Base-by-base conservation (phyloP, 2,113 vertebrate genomes). In the Perccottus glenii region DNA sequence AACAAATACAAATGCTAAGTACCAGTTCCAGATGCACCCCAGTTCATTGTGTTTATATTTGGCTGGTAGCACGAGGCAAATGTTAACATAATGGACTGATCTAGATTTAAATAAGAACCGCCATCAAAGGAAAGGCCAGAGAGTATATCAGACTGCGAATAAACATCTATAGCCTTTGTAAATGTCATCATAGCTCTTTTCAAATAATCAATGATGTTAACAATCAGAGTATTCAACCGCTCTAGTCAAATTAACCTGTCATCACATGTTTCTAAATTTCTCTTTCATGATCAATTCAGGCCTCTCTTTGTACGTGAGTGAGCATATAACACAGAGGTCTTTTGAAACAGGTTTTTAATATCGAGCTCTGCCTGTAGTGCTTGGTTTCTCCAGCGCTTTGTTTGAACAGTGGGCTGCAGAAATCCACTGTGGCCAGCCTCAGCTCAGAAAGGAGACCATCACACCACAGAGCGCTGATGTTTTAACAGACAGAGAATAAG, bases 301-400 rank as follows among this genome's bases (percentile, higher is more conserved):
- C 4, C 0, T 57, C 16, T 47, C 14, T 47, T 1, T 42, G 38
- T 45, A 4, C 33, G 8, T 50, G 16, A 51, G 40, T 48, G 47
- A 40, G 4, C 36, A n/a, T 56, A 42, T 32, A 55, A n/a, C 10
- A 42, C 47, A 67, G 70, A 32, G 7, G 27, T 63, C 45, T 65
- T 77, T 67, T 77, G 46, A 80, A 73, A 81, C 35, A 33, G 58
- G 19, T 27, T 63, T 77, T 75, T 75, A 81, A 78, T 85, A 83
- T 71, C 45, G 63, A 62, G 45, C 46, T 5, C 5, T 87, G 60
- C 58, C 73, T n/a, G 67, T 35, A 51, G 75, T 44, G 70, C 33
- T 44, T 5, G 4, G 42, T 33, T 67, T 61, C 67, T 52, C 70
- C 64, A 15, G 50, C 33, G 67, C 59, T 77, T 68, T 82, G 63